Evolutionary conservation across 1,140 invertebrate species (phyloP), one percentile per base, ranked within the genome.

Genomic region (Marisa cornuarietis): DNA sequence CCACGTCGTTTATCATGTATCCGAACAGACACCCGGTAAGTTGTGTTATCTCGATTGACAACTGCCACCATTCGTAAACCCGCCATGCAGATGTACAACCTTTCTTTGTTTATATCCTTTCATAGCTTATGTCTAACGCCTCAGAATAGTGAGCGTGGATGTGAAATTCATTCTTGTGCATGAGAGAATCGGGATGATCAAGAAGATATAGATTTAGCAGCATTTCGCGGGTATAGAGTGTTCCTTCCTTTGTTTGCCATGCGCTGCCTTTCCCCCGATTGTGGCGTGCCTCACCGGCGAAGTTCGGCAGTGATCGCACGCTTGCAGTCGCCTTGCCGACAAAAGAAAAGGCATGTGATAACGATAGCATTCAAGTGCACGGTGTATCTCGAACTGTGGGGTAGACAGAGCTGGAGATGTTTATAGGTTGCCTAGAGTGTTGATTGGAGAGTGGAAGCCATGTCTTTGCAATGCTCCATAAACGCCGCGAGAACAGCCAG

Each of bases 11-110:
- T 69, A 86, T 75, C 69, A 91, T 91, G 90, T 91, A 91, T 85
- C 90, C 90, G 6, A 91, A 91, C 77, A 83, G 90, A 68, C 90
- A 90, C 81, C 89, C 90, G 79, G 90, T 91, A 89, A 90, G 90
- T 89, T n/a, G 51, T 73, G n/a, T 49, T 52, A 42, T 24, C 54
- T 18, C 11, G 49, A 54, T 52, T 14, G 49, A 26, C 10, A 65
- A 65, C n/a, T 62, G 74, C 16, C 16, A 58, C 54, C 16, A 52
- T 51, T 69, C 74, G 58, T 18, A 20, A 68, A 65, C 76, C 76
- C 76, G 76, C 76, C 76, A 77, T 77, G 49, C 65, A 54, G 22
- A 73, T 20, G 62, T 52, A 54, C 51, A n/a, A 24, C 6, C 63
- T 77, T 69, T 77, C 61, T 73, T 73, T 73, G 71, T 76, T 76